Base-by-base conservation (phyloP, 2,888 invertebrate genomes). In the Stenoptilia bipunctidactyla region DNA sequence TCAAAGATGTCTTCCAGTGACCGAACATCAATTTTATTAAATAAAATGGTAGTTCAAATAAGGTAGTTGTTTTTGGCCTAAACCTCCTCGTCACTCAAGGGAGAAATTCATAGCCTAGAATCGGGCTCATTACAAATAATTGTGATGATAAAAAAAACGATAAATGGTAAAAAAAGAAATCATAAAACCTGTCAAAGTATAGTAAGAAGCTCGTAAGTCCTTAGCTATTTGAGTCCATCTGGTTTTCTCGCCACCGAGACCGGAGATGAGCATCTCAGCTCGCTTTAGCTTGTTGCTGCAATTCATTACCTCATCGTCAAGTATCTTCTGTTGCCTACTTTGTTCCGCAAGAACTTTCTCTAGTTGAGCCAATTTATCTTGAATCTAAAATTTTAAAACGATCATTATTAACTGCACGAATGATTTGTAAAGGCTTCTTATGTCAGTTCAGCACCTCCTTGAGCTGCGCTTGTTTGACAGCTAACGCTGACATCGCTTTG, bases 261-360 rank as follows among this genome's bases (percentile, higher is more conserved):
- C 96, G 0, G 92, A 91, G 45, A 98, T 96, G 44, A 98, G 86
- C 73, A 97, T 95, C 72, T 96, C 94, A 0, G 97, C 97, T 45
- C 97, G 85, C 59, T 92, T 92, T 40, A 97, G 67, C 65, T 97
- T 97, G 58, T 92, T 90, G 39, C 92, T 92, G 56, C 97, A 97
- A 35, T 92, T 87, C 56, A 94, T 89, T 34, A 95, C 94, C 67
- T 96, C 94, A 38, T 92, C 92, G 53, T 93, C 94, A 49, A 96
- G 82, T 42, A 87, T 65, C 80, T 91, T 84, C 73, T 93, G 86
- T 66, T 92, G 87, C 3, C 76, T 74, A 53, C 85, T 90, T 52
- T 89, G 89, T 33, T 83, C 79, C 0, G 90, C 90, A 54, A 96
- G 84, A 13, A 88, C 86, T 36, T 89, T 90, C 67, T 93, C 92